Percentiles rank a stretch among this genome's conserved stretches.
Conservation (phyloP, 2,113 vertebrate genomes). For the Geothlypis trichas region DNA sequence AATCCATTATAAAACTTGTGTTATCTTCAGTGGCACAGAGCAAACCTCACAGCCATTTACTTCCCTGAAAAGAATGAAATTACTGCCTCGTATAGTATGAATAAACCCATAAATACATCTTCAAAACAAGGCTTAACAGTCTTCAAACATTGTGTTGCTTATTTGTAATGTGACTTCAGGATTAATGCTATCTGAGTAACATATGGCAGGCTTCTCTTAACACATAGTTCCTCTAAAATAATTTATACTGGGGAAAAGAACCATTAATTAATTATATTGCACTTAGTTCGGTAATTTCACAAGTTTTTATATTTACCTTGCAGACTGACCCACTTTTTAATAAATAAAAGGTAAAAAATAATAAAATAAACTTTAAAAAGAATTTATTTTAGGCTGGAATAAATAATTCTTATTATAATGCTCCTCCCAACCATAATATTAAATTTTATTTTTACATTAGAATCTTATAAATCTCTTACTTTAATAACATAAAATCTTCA, state of each 20-base stretch:
- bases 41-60: background rate
- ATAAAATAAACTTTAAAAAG: background rate
- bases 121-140: background rate
- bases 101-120: background rate
- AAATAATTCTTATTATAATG: background rate
- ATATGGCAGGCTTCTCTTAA: background rate
- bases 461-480: background rate
- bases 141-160: background rate
- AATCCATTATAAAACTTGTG: background rate
- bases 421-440: accelerated
- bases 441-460: background rate
- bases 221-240: background rate
- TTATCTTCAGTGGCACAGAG: background rate
- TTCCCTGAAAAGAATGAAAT: background rate
- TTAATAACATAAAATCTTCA: background rate
- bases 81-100: background rate
- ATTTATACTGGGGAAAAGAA: background rate
- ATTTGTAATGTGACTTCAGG: background rate
- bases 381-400: background rate
- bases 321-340: background rate
- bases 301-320: background rate
- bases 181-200: background rate
- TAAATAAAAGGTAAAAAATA: background rate
- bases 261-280: background rate
- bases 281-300: background rate